Conservation (phyloP, 2,888 invertebrate species). For the Halictus ligatus region DNA sequence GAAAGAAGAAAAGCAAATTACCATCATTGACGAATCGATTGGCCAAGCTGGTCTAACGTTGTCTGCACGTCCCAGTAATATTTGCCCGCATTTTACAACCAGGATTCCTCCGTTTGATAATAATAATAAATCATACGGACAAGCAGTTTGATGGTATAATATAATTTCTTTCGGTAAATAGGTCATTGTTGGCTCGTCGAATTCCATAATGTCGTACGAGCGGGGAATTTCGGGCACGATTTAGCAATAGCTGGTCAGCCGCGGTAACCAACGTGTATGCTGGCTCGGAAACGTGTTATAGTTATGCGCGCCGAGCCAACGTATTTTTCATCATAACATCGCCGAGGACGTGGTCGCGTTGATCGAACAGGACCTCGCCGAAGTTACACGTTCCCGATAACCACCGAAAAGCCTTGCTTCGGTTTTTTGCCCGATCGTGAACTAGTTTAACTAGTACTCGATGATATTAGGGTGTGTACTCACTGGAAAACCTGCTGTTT, state of each 20-base stretch:
- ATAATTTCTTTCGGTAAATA: slow-evolving; percentile 45
- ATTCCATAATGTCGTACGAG: slow-evolving; percentile 52
- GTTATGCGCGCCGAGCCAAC: slow-evolving; percentile 48
- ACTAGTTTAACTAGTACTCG: not conserved
- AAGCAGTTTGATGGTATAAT: not conserved
- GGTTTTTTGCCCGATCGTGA: not conserved
- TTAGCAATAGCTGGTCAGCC: slow-evolving; percentile 66
- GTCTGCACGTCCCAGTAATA: not conserved
- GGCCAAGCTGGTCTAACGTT: not conserved
- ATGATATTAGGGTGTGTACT: not conserved
- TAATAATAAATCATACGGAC: not conserved
- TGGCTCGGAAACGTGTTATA: slow-evolving; percentile 40
- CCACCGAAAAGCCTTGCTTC: not conserved
- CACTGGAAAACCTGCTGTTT: not conserved
- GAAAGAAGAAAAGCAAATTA: not conserved
- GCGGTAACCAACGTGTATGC: slow-evolving; percentile 40
- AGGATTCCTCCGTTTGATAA: not conserved
- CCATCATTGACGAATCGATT: not conserved
- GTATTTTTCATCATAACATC: slow-evolving; percentile 56
- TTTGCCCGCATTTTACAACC: not conserved
- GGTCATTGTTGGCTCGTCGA: slow-evolving; percentile 42
- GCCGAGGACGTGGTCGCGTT: slow-evolving; percentile 19
- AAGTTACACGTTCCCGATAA: slow-evolving; percentile 35
- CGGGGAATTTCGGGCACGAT: slow-evolving; percentile 63
- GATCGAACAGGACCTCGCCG: slow-evolving; percentile 33